These are phyloP conservation scores for Eptatretus atami DNA, from an alignment of 2,797 vertebrate genomes.

Conservation along the genomic window DNA sequence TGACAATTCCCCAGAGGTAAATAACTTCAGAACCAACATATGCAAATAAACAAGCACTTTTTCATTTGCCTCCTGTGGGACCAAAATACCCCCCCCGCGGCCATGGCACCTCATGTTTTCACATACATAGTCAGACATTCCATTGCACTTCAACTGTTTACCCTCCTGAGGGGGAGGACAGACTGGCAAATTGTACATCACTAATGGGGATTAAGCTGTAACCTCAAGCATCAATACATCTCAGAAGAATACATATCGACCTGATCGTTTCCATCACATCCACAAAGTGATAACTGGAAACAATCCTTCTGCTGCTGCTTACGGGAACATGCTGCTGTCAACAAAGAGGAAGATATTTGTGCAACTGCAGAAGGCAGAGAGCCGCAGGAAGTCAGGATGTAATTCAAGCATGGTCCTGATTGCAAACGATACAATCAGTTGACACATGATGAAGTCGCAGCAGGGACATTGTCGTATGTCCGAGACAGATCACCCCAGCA, in stretches of 20 bases:
- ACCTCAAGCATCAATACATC: not conserved
- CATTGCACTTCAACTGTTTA: too few relatives aligned
- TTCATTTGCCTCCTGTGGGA: too few relatives aligned
- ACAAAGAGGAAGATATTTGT: not conserved
- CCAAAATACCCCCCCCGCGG: too few relatives aligned
- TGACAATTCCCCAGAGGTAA: too few relatives aligned
- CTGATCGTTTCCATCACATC: not conserved
- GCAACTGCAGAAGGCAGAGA: not conserved
- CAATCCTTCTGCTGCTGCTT: not conserved
- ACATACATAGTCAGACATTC: too few relatives aligned
- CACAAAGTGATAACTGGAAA: not conserved
- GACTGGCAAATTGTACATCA: not conserved
- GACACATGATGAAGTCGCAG: not conserved
- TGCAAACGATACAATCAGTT: conserved; percentile 1
- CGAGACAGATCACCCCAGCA: not conserved
- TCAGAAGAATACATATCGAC: not conserved
- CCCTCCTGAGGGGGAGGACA: too few relatives aligned
- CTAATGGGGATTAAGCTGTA: not conserved
- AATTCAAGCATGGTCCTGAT: not conserved
- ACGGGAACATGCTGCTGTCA: not conserved
- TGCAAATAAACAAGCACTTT: too few relatives aligned
- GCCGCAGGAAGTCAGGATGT: not conserved
- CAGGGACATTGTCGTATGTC: not conserved
- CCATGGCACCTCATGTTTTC: too few relatives aligned
- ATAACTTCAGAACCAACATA: too few relatives aligned